These are phyloP conservation scores for Nebria salina DNA, from an alignment of 2,888 invertebrate genomes.

Conservation along the genomic window DNA sequence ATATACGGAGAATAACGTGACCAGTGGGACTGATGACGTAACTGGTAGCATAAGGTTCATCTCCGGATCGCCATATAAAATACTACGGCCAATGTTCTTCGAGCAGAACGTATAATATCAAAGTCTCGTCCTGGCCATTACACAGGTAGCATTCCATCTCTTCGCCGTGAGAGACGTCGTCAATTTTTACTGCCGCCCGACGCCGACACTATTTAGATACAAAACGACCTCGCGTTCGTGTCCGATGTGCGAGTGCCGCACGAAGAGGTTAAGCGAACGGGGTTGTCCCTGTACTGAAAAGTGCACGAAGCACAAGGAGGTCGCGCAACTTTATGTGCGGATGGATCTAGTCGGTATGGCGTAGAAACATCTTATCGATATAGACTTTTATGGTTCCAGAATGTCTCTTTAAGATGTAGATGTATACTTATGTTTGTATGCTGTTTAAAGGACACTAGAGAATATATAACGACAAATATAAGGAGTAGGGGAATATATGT, in stretches of 20 bases:
- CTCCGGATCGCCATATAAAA: background rate
- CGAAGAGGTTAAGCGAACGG: background rate
- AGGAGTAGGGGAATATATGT: background rate
- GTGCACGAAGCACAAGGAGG: constrained; percentile 6
- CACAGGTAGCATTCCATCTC: constrained; percentile 17
- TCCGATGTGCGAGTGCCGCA: background rate
- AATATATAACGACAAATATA: background rate
- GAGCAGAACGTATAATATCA: constrained; percentile 15
- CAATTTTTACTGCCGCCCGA: constrained; percentile 52
- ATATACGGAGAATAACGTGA: background rate
- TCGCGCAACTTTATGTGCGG: constrained; percentile 39
- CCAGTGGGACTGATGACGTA: background rate
- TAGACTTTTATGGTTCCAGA: constrained; percentile 49
- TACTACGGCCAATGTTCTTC: constrained; percentile 12
- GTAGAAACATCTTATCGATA: constrained; percentile 48
- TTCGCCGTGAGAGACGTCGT: constrained; percentile 35
- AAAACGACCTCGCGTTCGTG: constrained; percentile 35
- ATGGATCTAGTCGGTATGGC: constrained; percentile 29
- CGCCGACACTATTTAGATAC: constrained; percentile 53
- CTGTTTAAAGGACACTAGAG: constrained; percentile 35
- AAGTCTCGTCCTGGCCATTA: constrained; percentile 11
- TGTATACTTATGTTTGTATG: constrained; percentile 43
- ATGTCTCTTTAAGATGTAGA: constrained; percentile 46
- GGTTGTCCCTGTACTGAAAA: background rate
- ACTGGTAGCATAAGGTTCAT: background rate